A percentile compares a stretch with the other conserved stretches of the same genome.
These are phyloP conservation scores for Seriola dumerili DNA, from an alignment of 2,113 vertebrate species.

Conservation along the genomic window DNA sequence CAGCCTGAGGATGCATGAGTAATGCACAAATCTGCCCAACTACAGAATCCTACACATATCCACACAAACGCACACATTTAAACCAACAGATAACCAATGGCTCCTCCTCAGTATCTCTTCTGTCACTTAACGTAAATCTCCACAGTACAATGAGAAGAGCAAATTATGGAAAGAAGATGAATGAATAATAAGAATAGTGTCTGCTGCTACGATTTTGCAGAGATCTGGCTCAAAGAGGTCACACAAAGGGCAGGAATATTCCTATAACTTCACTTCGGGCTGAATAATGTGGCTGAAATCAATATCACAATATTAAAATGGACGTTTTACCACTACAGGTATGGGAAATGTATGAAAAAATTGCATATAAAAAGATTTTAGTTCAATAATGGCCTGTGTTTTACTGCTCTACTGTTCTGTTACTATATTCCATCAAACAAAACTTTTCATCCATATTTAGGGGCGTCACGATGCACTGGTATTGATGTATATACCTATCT, in stretches of 20 bases:
- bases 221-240: constrained; percentile 21
- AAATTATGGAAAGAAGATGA: constrained; percentile 6
- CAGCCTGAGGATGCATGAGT: constrained; percentile 76
- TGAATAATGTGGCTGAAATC: constrained; percentile 6
- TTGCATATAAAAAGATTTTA: too few relatives aligned
- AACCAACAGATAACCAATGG: constrained; percentile 21
- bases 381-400: too few relatives aligned
- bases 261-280: not conserved
- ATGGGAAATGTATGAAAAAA: too few relatives aligned
- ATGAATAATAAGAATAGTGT: not conserved
- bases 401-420: too few relatives aligned
- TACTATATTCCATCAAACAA: too few relatives aligned
- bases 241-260: not conserved
- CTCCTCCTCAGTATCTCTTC: constrained; percentile 20
- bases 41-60: constrained; percentile 64
- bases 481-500: too few relatives aligned
- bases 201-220: not conserved
- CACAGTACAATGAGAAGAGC: not conserved
- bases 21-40: constrained; percentile 77
- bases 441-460: too few relatives aligned
- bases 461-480: too few relatives aligned
- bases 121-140: constrained; percentile 29
- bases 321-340: too few relatives aligned
- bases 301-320: not conserved
- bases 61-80: constrained; percentile 24